These are phyloP conservation scores for Goniozus legneri DNA, from an alignment of 1,140 invertebrate species.

Conservation along the genomic window DNA sequence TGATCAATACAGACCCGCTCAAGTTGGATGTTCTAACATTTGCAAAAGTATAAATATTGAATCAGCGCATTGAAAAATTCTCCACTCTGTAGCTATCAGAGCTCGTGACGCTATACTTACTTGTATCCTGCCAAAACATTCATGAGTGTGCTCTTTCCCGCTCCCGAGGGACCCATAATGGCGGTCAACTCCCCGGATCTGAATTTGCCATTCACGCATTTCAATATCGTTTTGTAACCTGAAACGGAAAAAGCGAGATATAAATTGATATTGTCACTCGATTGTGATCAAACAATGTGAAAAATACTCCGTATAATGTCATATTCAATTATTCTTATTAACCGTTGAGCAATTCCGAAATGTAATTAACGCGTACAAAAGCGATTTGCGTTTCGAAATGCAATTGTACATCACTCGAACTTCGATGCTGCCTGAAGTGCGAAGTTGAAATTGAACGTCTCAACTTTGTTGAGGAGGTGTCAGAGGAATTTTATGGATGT, in stretches of 20 bases:
- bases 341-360: no score
- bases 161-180: constrained; percentile 92
- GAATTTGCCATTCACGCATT: constrained; percentile 82
- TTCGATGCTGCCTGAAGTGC: no score
- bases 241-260: constrained; percentile 32
- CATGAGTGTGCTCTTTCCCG: constrained; percentile 90
- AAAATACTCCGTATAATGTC: no score
- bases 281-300: no score
- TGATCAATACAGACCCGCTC: constrained; percentile 75
- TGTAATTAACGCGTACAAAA: no score
- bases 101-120: constrained; percentile 56
- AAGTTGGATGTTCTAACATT: constrained; percentile 67
- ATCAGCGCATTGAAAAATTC: not conserved
- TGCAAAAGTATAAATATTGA: not conserved
- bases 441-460: no score
- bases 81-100: not conserved
- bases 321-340: no score
- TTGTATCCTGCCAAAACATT: constrained; percentile 87
- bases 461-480: no score
- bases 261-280: no score
- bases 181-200: constrained; percentile 77
- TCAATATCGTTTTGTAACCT: constrained; percentile 75
- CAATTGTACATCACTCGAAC: no score
- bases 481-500: no score
- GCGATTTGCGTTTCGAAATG: no score